phyloP scores from a whole-genome alignment of 2,797 vertebrate genomes.

The Gallinago nigripennis region DNA sequence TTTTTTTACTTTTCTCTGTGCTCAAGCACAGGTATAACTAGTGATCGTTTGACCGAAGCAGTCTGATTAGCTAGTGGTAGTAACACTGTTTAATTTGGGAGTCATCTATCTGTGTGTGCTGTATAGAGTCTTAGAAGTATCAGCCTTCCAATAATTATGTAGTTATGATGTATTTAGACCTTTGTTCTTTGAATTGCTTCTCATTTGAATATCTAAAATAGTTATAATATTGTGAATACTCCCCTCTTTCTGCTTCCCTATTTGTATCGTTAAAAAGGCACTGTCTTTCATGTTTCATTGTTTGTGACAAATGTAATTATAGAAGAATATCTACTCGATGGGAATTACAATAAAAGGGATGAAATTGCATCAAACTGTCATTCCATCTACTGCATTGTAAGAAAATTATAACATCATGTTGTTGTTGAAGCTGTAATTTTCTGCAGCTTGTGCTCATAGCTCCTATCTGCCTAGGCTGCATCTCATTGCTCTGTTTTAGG shows the following conservation, averaged over 20 bases:
- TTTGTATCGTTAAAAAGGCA: neutral
- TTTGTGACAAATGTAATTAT: constrained; percentile 15
- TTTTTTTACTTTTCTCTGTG: neutral
- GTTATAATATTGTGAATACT: neutral
- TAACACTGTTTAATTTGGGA: neutral
- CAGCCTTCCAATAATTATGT: neutral
- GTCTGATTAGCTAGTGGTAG: neutral
- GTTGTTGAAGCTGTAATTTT: neutral
- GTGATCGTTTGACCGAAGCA: neutral
- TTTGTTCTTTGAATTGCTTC: neutral
- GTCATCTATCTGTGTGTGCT: neutral
- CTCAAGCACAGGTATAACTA: fast-evolving
- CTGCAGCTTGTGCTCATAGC: neutral
- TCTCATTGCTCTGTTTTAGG: neutral
- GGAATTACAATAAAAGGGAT: neutral
- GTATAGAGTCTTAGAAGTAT: neutral
- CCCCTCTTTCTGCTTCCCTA: neutral
- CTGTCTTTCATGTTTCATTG: neutral
- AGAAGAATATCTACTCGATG: neutral
- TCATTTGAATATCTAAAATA: neutral
- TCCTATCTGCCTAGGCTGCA: neutral
- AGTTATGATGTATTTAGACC: neutral
- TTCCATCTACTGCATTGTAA: neutral
- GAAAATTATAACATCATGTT: neutral
- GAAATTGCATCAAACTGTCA: neutral